phyloP scores from a whole-genome alignment of 2,797 vertebrate genomes.

The Eulemur rubriventer region DNA sequence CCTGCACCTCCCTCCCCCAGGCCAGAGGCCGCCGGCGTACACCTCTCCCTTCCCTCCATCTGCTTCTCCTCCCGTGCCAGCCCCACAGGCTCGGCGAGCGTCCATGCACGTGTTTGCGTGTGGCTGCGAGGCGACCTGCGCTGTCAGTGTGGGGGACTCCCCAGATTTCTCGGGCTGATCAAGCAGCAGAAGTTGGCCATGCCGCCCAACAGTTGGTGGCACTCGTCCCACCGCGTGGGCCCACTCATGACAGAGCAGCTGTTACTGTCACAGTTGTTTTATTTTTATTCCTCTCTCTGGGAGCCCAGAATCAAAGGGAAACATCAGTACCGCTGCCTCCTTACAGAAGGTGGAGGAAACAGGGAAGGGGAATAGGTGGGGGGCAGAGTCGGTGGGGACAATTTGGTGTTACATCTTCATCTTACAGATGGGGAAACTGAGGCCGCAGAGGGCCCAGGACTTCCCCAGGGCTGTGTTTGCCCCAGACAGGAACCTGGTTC shows the following conservation, averaged over 20 bases:
- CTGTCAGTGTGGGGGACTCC: neutral
- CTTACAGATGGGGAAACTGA: neutral
- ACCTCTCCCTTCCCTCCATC: neutral
- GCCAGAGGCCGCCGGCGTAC: rapidly evolving
- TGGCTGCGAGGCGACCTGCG: neutral
- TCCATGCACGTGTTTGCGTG: neutral
- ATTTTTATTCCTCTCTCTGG: slow-evolving; percentile 25
- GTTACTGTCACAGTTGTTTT: neutral
- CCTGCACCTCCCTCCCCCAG: too few species aligned
- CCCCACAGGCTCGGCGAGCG: rapidly evolving
- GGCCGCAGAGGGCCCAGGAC: neutral
- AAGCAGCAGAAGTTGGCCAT: too few species aligned
- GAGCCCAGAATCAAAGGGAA: slow-evolving; percentile 7
- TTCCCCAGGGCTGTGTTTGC: neutral
- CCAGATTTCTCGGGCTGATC: neutral
- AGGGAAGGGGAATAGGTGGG: too few species aligned
- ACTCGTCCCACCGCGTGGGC: neutral
- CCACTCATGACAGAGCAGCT: neutral
- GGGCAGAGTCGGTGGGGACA: neutral
- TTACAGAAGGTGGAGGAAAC: neutral
- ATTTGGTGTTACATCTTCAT: neutral
- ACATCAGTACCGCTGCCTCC: neutral
- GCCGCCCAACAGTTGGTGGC: neutral
- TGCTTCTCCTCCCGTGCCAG: neutral
- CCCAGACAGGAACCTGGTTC: neutral